phyloP scores from a whole-genome alignment of 2,888 invertebrate species.

The Amblyteles armatorius region DNA sequence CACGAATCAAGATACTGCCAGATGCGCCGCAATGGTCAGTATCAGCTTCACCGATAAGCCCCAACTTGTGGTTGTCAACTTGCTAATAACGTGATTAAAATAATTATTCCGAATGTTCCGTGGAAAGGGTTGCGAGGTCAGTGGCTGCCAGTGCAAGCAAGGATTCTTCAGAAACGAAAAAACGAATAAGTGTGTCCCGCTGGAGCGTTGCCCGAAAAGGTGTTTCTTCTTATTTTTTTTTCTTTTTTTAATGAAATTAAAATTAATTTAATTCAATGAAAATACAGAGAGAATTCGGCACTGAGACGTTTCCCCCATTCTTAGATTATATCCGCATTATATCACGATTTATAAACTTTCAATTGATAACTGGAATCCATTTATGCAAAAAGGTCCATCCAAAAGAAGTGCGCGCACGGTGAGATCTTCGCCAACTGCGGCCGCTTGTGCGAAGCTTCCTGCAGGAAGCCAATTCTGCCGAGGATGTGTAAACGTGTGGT shows the following conservation, averaged over 20 bases:
- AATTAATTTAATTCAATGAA: no score
- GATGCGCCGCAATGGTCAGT: slow-evolving; percentile 25
- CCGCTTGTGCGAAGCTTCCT: slow-evolving; percentile 13
- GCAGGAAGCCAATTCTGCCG: neutral
- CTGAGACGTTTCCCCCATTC: no score
- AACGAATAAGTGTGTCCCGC: slow-evolving; percentile 32
- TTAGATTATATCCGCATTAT: neutral
- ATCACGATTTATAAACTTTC: neutral
- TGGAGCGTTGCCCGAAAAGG: slow-evolving; percentile 7
- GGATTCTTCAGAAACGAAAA: slow-evolving; percentile 41
- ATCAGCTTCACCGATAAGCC: neutral
- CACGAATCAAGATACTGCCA: neutral
- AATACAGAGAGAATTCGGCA: no score
- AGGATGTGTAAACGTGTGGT: slow-evolving; percentile 1
- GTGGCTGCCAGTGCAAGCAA: slow-evolving; percentile 47
- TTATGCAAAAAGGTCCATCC: neutral
- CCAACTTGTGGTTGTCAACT: neutral
- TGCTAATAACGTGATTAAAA: slow-evolving; percentile 3
- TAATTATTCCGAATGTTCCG: neutral
- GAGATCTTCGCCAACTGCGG: slow-evolving; percentile 8
- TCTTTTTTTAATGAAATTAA: neutral
- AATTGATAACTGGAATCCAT: neutral
- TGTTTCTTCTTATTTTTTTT: neutral
- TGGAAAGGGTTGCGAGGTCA: neutral
- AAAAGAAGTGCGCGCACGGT: slow-evolving; percentile 1